Percentiles rank a stretch among this genome's conserved stretches.
Conservation (phyloP, 2,888 invertebrate species). For the Hemicrepidius hirtus region DNA sequence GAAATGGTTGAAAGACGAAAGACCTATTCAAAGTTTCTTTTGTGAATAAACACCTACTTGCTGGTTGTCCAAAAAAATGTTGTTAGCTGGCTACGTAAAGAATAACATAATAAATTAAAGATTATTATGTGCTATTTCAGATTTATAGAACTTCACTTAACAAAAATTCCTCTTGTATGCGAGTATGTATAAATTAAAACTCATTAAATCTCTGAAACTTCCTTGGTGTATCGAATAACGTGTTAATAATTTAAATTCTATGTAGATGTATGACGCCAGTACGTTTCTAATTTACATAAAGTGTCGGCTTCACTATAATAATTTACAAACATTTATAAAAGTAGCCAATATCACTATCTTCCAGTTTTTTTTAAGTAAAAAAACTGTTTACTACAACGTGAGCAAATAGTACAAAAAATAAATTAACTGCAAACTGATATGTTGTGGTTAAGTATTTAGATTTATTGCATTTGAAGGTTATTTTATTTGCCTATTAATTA, state of each 20-base stretch:
- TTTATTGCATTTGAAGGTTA: not conserved
- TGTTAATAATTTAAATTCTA: constrained; percentile 32
- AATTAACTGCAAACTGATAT: no score
- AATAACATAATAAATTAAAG: no score
- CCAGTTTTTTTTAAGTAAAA: not conserved
- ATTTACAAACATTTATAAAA: constrained; percentile 17
- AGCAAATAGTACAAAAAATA: not conserved
- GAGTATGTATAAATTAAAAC: constrained; percentile 14
- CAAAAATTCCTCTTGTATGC: not conserved
- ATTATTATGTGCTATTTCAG: not conserved
- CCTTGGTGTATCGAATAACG: constrained; percentile 28
- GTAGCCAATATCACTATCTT: constrained; percentile 11
- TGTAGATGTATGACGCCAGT: constrained; percentile 20
- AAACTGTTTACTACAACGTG: not conserved
- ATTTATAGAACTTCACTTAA: not conserved
- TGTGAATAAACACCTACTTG: no score
- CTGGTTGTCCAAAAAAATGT: no score
- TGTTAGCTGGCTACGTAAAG: no score
- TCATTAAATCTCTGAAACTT: constrained; percentile 13
- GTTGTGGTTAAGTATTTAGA: not conserved
- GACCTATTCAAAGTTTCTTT: no score
- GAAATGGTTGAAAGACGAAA: no score
- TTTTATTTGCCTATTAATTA: not conserved
- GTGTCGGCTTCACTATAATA: constrained; percentile 13
- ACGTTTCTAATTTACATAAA: constrained; percentile 29